A percentile compares a stretch with the other conserved stretches of the same genome.
phyloP scores from a whole-genome alignment of 1,140 invertebrate genomes.

The Ptiloglossa arizonensis region DNA sequence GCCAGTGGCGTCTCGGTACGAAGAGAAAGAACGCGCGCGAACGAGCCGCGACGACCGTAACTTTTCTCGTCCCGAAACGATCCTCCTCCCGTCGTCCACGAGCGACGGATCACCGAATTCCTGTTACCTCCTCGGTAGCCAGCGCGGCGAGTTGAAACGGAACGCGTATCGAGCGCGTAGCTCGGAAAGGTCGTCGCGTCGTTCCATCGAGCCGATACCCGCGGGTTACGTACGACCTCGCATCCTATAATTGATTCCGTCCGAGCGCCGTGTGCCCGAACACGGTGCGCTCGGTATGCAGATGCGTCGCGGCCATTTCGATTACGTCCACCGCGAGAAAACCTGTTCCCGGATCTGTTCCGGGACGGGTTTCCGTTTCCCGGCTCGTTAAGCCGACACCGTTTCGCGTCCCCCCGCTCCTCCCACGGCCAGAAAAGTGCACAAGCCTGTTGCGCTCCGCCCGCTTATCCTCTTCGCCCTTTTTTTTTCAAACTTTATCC shows the following conservation, averaged over 20 bases:
- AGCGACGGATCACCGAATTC: no score
- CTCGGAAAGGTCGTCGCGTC: no score
- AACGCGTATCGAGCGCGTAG: no score
- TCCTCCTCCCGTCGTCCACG: no score
- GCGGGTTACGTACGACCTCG: not conserved
- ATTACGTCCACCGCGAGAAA: conserved; percentile 61
- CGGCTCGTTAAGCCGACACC: conserved; percentile 68
- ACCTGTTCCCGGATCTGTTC: conserved; percentile 69
- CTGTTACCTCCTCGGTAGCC: no score
- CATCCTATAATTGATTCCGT: not conserved
- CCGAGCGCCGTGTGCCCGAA: not conserved
- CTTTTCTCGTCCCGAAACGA: no score
- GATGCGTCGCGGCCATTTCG: conserved; percentile 48
- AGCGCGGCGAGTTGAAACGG: no score
- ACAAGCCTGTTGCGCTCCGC: conserved; percentile 40
- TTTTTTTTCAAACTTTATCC: conserved; percentile 44
- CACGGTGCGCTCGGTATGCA: conserved; percentile 53
- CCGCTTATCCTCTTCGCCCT: not conserved
- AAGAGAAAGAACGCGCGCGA: conserved; percentile 13
- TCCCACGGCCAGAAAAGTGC: conserved; percentile 63
- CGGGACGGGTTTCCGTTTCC: conserved; percentile 71
- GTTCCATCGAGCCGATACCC: not conserved
- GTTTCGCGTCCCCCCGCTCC: conserved; percentile 6
- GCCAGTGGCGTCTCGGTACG: not conserved
- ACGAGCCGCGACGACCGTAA: no score